A percentile compares a stretch with the other conserved stretches of the same genome.
phyloP scores from a whole-genome alignment of 2,113 vertebrate species.

The Lethenteron camtschaticum region DNA sequence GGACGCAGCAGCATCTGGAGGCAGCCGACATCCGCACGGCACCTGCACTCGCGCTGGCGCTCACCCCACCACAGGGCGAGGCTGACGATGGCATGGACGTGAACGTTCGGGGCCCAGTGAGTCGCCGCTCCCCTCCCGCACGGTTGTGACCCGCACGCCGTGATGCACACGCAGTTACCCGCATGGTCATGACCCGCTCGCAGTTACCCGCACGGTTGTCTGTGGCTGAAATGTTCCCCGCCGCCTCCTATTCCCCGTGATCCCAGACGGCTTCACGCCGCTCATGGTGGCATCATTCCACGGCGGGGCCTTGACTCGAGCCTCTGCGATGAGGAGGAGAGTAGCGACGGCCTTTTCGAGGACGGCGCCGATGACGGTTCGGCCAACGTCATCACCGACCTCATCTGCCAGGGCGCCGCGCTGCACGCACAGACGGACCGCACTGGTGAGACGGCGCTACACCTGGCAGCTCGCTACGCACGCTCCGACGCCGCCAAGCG shows the following conservation, averaged over 20 bases:
- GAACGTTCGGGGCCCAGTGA: conserved; percentile 73
- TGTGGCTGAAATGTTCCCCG: neutral
- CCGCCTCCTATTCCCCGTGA: neutral
- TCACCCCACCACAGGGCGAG: conserved; percentile 81
- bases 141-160: no score
- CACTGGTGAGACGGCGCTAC: conserved; percentile 72
- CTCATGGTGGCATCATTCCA: conserved; percentile 97
- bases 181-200: no score
- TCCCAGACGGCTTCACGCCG: conserved; percentile 71
- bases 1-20: conserved; percentile 93
- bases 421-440: conserved; percentile 96
- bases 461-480: conserved; percentile 79
- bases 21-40: conserved; percentile 72
- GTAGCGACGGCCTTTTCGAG: conserved; percentile 29
- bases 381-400: conserved; percentile 71
- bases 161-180: no score
- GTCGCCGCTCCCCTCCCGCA: conserved; percentile 1
- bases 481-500: conserved; percentile 86
- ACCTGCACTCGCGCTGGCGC: conserved; percentile 39
- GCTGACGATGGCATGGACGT: conserved; percentile 90
- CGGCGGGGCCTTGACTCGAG: conserved; percentile 78
- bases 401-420: conserved; percentile 87
- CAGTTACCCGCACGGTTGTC: no score
- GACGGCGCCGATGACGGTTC: conserved; percentile 64
- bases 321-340: conserved; percentile 13